Conservation (phyloP, 2,888 invertebrate genomes). For the Megamerina dolium region DNA sequence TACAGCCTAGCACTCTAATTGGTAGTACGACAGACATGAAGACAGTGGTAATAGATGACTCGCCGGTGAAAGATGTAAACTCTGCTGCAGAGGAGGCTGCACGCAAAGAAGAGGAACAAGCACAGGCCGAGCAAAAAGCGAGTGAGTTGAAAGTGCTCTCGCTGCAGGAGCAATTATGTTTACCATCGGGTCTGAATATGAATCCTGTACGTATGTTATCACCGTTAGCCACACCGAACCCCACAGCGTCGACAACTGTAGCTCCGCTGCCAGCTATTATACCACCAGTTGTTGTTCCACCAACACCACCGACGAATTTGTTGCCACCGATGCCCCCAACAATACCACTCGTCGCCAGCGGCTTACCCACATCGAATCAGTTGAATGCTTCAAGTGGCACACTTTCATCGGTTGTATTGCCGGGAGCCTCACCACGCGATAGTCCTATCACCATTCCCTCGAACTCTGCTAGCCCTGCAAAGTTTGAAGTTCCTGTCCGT, state of each 20-base stretch:
- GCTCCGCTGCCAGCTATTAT: conserved; percentile 17
- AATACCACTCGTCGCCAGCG: conserved; percentile 6
- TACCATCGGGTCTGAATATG: conserved; percentile 49
- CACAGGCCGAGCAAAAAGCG: conserved; percentile 34
- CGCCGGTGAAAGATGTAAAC: conserved; percentile 18
- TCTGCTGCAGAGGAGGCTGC: conserved; percentile 31
- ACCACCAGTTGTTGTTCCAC: conserved; percentile 18
- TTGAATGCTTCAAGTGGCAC: conserved; percentile 8
- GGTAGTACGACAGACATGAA: conserved; percentile 18
- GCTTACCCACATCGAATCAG: conserved; percentile 11
- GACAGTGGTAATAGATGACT: conserved; percentile 27
- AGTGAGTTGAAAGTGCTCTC: conserved; percentile 44
- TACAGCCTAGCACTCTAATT: conserved; percentile 10
- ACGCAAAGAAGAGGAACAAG: conserved; percentile 34
- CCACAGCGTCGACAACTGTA: conserved; percentile 23
- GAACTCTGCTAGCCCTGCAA: conserved; percentile 48
- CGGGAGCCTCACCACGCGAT: conserved; percentile 42
- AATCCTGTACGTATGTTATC: conserved; percentile 48
- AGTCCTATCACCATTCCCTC: conserved; percentile 48
- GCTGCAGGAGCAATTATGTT: conserved; percentile 44
- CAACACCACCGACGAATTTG: conserved; percentile 13
- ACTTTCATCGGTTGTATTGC: conserved; percentile 21
- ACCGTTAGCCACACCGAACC: conserved; percentile 41
- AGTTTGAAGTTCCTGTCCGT: conserved; percentile 55
- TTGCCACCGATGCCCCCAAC: conserved; percentile 23